A percentile compares a stretch with the other conserved stretches of the same genome.
Conservation (phyloP, 2,113 vertebrate genomes). For the Equus przewalskii region DNA sequence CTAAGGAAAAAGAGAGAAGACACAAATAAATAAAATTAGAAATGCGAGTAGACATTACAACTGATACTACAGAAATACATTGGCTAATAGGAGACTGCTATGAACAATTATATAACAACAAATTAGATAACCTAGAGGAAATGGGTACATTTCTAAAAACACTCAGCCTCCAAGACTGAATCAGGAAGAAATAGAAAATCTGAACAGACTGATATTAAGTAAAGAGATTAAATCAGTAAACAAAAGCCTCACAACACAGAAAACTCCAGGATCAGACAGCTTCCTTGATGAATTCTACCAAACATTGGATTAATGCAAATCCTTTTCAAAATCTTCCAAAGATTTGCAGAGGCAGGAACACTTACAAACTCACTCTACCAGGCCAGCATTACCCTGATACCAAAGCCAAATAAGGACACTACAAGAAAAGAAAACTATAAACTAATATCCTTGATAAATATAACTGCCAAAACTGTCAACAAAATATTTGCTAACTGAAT, state of each 20-base stretch:
- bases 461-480: background rate
- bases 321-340: background rate
- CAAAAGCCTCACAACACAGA: background rate
- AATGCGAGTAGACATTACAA: background rate
- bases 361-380: background rate
- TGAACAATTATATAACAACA: background rate
- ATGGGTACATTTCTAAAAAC: background rate
- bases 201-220: background rate
- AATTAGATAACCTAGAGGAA: background rate
- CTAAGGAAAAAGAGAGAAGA: background rate
- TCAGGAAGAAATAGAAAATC: background rate
- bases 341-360: background rate
- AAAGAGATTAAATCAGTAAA: background rate
- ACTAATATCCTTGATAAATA: background rate
- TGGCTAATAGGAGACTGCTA: background rate
- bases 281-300: background rate
- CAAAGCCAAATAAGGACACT: background rate
- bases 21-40: background rate
- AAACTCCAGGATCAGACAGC: background rate
- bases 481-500: background rate
- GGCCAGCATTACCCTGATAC: background rate
- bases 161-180: background rate
- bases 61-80: background rate
- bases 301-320: background rate
- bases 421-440: background rate